phyloP scores from a whole-genome alignment of 2,888 invertebrate species.

The Lithophane leautieri region DNA sequence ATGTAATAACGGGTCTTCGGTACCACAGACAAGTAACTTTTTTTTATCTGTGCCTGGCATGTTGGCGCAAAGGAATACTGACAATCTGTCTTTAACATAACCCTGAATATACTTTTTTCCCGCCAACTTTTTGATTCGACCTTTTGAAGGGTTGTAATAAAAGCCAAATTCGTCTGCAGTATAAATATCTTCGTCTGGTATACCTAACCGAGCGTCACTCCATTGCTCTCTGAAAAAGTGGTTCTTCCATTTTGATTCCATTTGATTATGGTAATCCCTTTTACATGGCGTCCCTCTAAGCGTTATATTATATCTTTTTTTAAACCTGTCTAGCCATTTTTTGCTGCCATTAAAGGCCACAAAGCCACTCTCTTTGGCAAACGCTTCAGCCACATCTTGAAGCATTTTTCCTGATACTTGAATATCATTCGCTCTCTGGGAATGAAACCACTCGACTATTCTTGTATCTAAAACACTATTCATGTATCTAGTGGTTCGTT shows the following conservation, averaged over 20 bases:
- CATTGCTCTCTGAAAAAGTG: conserved; percentile 77
- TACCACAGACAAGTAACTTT: conserved; percentile 74
- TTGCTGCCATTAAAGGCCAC: conserved; percentile 75
- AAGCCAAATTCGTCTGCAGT: conserved; percentile 76
- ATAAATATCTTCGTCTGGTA: conserved; percentile 74
- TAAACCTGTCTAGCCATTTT: conserved; percentile 78
- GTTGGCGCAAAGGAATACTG: conserved; percentile 75
- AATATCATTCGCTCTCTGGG: conserved; percentile 65
- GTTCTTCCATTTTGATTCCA: conserved; percentile 75
- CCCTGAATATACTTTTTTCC: conserved; percentile 77
- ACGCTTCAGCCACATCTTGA: conserved; percentile 72
- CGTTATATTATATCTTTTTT: conserved; percentile 72
- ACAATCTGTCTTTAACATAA: conserved; percentile 71
- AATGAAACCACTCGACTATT: conserved; percentile 73
- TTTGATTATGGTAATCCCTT: conserved; percentile 64
- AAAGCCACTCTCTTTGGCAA: conserved; percentile 74
- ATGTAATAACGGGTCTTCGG: conserved; percentile 73
- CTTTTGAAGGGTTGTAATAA: conserved; percentile 76
- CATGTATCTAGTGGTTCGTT: conserved; percentile 68
- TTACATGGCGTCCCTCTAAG: conserved; percentile 65
- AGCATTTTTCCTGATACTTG: conserved; percentile 74
- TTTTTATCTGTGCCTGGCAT: conserved; percentile 74
- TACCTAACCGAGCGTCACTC: conserved; percentile 71
- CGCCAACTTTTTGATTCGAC: conserved; percentile 72
- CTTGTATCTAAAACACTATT: conserved; percentile 70